Evolutionary conservation across 2,888 invertebrate species (phyloP), one percentile per base, ranked within the genome.

Genomic region (Lasioglossum morio): DNA sequence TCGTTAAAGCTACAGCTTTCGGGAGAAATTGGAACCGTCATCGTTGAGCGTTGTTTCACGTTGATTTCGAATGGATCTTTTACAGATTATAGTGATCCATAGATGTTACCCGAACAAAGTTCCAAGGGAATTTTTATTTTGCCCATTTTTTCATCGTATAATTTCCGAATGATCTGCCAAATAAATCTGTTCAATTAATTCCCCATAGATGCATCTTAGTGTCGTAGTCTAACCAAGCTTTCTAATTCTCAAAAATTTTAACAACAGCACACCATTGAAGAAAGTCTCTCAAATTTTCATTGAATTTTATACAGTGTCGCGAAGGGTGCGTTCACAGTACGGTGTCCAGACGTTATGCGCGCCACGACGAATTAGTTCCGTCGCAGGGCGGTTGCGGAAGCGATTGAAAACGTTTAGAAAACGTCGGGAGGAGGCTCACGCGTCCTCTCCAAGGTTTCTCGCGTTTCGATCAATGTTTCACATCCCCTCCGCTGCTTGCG

Each of bases 391-490:
- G 63, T 16, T 16, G 7, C 10, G 70, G 37, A 23, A 70, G 23
- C 37, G 70, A 70, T 40, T n/a, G 37, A 37, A 70, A 48, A 27
- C 72, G 48, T 48, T 46, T n/a, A 30, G 23, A 30, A 72, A 72
- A 46, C 48, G 46, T 48, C 48, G 27, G 48, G n/a, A 16, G 5
- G 27, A 23, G 14, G 19, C 19, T 23, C n/a, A 43, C 48, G 16
- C 37, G 30, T 34, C 43, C 19, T 53, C 23, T 14, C 14, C 43
- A 60, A 60, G 30, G 23, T 43, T 43, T 57, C 30, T 16, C 34
- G 16, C 40, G 23, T 46, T 81, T 72, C 70, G 76, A 73, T 57
- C 66, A 69, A 63, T 7, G 27, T 48, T 70, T 16, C n/a, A 14
- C 46, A 80, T 27, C 30, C 12, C 40, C 60, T 23, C n/a, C 57